Conservation (phyloP, 1,140 invertebrate genomes). For the Neotoxoptera formosana region DNA sequence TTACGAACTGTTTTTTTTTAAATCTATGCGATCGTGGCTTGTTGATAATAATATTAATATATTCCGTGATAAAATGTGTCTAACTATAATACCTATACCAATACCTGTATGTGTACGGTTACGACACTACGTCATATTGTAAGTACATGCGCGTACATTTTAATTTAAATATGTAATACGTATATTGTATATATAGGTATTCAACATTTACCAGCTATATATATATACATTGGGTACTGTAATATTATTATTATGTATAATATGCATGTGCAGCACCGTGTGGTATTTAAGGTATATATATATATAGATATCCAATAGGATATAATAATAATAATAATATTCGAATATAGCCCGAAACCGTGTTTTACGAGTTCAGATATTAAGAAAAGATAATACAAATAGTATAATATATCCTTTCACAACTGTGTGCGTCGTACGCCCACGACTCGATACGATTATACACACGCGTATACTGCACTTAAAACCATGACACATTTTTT, state of each 20-base stretch:
- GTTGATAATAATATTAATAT: not conserved
- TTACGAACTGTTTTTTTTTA: not conserved
- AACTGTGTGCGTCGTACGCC: slow-evolving; percentile 23
- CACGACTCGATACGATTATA: not conserved
- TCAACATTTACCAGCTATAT: not conserved
- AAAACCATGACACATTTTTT: slow-evolving; percentile 38
- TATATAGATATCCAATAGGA: slow-evolving; percentile 1
- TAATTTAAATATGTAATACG: not conserved
- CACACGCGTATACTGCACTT: not conserved
- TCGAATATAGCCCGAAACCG: slow-evolving; percentile 38
- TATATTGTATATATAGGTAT: not conserved
- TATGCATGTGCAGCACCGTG: not conserved
- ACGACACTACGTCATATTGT: not conserved
- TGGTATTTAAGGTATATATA: not conserved
- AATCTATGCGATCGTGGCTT: not conserved
- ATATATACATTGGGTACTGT: not conserved
- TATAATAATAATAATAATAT: slow-evolving; percentile 1
- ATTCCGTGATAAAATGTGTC: not conserved
- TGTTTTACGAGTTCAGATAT: slow-evolving; percentile 47
- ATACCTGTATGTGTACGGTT: not conserved
- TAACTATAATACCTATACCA: too few species aligned
- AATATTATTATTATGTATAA: not conserved
- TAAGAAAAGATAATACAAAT: slow-evolving; percentile 37
- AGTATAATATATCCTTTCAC: slow-evolving; percentile 39
- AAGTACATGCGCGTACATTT: not conserved